phyloP scores from a whole-genome alignment of 2,888 invertebrate species.

The Rotaria magnacalcarata region DNA sequence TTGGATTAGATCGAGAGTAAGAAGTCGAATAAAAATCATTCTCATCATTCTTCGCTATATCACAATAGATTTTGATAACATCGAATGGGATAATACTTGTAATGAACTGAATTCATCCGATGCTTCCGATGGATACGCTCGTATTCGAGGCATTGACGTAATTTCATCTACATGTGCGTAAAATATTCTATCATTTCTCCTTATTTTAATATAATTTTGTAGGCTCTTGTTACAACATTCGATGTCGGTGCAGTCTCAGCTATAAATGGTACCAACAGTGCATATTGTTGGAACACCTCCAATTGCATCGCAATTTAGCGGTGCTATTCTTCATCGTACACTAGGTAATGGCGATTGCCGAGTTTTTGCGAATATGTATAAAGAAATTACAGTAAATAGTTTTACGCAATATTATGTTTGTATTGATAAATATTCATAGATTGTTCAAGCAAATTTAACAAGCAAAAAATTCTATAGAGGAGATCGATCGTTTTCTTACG shows the following conservation, averaged over 20 bases:
- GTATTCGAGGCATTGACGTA: neutral
- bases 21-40: neutral
- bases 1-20: neutral
- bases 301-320: neutral
- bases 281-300: conserved; percentile 30
- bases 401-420: neutral
- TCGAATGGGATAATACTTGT: neutral
- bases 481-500: conserved; percentile 13
- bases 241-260: conserved; percentile 17
- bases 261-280: neutral
- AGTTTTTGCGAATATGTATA: conserved; percentile 19
- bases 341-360: conserved; percentile 4
- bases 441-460: conserved; percentile 11
- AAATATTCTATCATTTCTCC: no score
- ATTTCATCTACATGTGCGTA: neutral
- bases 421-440: neutral
- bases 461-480: neutral
- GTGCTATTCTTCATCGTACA: conserved; percentile 13
- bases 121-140: conserved; percentile 19
- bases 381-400: neutral
- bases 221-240: neutral
- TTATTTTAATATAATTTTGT: neutral
- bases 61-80: neutral
- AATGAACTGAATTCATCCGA: conserved; percentile 2
- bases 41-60: neutral